Base-by-base conservation (phyloP, 2,113 vertebrate species). In the Pterocles gutturalis region DNA sequence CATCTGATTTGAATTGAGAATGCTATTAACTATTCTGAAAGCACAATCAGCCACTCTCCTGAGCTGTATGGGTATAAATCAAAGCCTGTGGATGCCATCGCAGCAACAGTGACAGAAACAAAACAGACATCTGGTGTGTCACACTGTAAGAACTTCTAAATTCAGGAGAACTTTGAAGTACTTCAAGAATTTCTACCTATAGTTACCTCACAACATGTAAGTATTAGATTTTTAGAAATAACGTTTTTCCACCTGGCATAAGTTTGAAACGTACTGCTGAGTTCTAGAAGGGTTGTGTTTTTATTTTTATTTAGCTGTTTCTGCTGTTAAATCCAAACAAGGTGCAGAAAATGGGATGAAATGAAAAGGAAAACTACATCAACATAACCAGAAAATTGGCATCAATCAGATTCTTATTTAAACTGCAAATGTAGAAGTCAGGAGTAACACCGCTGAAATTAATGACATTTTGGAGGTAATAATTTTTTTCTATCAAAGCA, bases 171-270 rank as follows among this genome's bases (percentile, higher is more conserved):
- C 14, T 76, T 45, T 11, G 13, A 93, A 72, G 34, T 36, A 38
- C 43, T 60, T 45, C 48, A 45, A 17, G 43, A 83, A 71, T 69
- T 83, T 48, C 58, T 57, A 21, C 48, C 24, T 18, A 15, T 9
- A 33, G 48, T 49, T 58, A 48, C 34, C 43, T 89, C 61, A 20
- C 21, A 57, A 26, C 22, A 38, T 5, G 24, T 34, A 48, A 58
- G 33, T 76, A 71, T 53, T 38, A 12, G 60, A 26, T 75, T 75
- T 64, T 71, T 76, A 43, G 33, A 36, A 46, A 18, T 45, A 7
- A 19, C 0, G 0, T 61, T 79, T 83, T 65, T 6, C 36, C 5
- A 43, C 5, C 10, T 41, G 28, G 22, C 10, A 7, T 34, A 45
- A 51, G 26, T 62, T 34, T 67, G 17, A 31, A 29, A 75, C 46